Base-by-base conservation (phyloP, 2,888 invertebrate species). In the Macaria notata region DNA sequence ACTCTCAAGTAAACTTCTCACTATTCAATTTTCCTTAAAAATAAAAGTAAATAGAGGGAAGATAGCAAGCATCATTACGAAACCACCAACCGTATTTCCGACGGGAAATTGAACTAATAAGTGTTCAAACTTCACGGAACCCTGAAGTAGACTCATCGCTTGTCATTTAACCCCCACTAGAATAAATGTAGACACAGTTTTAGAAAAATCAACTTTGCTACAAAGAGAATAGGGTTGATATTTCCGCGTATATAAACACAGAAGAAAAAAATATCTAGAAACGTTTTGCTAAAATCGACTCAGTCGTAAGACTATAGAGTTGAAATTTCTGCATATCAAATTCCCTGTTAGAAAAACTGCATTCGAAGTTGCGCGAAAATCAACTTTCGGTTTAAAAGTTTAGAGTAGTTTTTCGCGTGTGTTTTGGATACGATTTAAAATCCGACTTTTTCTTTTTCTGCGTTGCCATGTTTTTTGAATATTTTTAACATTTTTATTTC, bases 401-500 rank as follows among this genome's bases (percentile, higher is more conserved):
- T 54, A 61, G 6, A 38, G 49, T 33, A 33, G 36, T 47, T 19
- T 52, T 48, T 56, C 4, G 8, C 5, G 4, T 9, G 41, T 8
- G 41, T 41, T n/a, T 41, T 41, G n/a, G 33, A 36, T 36, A 5
- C 41, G 41, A 41, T 41, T 41, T 41, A n/a, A 41, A 41, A 5
- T 19, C 4, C 9, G 41, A n/a, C 41, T 41, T 41, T 75, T 70
- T 61, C 60, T 56, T 68, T 72, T 66, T 56, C 29, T 47, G 33
- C 4, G 44, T n/a, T 50, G 50, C 44, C 36, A 38, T 36, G 46
- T 31, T 46, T 49, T 49, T 39, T 72, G 75, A 73, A 76, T 79
- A 78, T 81, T 79, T 79, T 76, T 72, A 31, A 63, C 73, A 73
- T 73, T 78, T 76, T 75, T 72, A 73, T 57, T 78, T 68, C 68